These are phyloP conservation scores for Andrena camellia DNA, from an alignment of 2,888 invertebrate genomes.

Conservation along the genomic window DNA sequence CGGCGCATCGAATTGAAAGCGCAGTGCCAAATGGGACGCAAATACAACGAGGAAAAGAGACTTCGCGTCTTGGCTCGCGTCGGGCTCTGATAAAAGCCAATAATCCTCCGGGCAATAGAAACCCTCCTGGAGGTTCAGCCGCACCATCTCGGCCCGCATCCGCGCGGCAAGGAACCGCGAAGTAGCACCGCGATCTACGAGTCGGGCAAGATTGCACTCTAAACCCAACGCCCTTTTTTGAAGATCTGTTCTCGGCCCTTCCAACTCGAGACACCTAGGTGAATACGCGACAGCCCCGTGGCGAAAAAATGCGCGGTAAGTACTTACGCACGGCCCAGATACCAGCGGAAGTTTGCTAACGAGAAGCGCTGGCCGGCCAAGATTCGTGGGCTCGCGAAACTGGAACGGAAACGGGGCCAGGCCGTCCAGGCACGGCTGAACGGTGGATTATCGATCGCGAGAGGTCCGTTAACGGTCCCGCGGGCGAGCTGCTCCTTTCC, in stretches of 20 bases:
- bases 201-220: neutral
- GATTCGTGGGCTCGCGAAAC: slow-evolving; percentile 20
- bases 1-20: slow-evolving; percentile 77
- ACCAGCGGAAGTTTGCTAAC: neutral
- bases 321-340: neutral
- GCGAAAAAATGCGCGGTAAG: neutral
- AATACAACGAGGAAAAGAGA: slow-evolving; percentile 74
- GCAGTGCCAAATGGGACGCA: slow-evolving; percentile 81
- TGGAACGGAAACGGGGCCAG: slow-evolving; percentile 37
- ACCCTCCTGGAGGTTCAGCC: slow-evolving; percentile 50
- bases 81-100: slow-evolving; percentile 80
- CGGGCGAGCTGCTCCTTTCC: neutral
- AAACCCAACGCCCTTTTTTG: neutral
- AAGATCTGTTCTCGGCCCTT: neutral
- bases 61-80: slow-evolving; percentile 76
- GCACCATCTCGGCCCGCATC: slow-evolving; percentile 15
- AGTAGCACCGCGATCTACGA: neutral
- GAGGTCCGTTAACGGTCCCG: slow-evolving; percentile 19
- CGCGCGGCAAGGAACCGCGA: neutral
- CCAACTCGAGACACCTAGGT: too few relatives aligned
- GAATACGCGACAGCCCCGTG: neutral
- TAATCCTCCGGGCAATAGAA: slow-evolving; percentile 79
- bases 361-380: neutral
- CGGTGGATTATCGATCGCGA: slow-evolving; percentile 18
- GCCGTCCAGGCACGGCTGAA: neutral